Percentiles rank a stretch among this genome's conserved stretches.
Conservation (phyloP, 2,113 vertebrate species). For the Phalacrocorax brasilianus region DNA sequence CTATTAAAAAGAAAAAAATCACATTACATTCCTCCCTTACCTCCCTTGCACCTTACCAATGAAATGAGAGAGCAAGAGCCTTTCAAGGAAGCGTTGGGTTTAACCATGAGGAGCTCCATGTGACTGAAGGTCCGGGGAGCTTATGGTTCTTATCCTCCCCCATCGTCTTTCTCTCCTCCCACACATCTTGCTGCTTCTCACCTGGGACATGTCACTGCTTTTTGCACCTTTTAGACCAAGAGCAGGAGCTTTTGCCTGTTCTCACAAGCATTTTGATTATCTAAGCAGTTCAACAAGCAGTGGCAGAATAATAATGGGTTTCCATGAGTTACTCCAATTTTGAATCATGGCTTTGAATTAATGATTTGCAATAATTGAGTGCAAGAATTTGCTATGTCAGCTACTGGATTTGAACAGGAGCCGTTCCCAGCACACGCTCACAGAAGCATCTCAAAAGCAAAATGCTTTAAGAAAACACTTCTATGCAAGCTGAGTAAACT, state of each 20-base stretch:
- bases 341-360: neutral
- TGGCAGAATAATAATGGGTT: conserved; percentile 2
- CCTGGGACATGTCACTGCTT: neutral
- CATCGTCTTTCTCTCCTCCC: neutral
- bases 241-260: neutral
- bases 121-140: neutral
- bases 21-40: neutral
- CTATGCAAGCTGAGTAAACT: neutral
- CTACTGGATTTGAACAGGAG: neutral
- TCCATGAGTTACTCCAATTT: neutral
- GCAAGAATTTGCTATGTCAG: neutral
- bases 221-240: neutral
- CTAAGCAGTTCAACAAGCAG: conserved; percentile 2
- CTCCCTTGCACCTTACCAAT: neutral
- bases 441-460: neutral
- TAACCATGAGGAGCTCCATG: accelerated
- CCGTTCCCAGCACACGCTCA: neutral
- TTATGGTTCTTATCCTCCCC: neutral
- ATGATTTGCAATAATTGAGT: neutral
- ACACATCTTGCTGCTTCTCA: neutral
- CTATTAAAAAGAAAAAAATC: neutral
- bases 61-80: neutral
- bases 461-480: neutral
- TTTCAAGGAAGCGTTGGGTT: neutral
- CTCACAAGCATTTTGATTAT: conserved; percentile 13